These are phyloP conservation scores for Thinocorus orbignyianus DNA, from an alignment of 2,113 vertebrate species.

Conservation along the genomic window DNA sequence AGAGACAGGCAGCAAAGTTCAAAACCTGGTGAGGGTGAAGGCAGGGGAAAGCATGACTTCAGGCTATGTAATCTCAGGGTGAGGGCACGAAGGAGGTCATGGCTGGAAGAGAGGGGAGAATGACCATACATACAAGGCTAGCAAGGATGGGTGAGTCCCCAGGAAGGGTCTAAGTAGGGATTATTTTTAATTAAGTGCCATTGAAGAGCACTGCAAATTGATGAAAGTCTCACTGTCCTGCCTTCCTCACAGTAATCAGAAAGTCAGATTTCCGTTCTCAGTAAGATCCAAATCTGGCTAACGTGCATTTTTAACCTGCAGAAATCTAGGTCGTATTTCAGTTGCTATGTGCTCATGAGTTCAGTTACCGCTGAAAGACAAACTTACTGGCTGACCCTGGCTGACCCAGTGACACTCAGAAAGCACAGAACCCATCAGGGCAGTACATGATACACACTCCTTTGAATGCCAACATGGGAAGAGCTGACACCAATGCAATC, in stretches of 20 bases:
- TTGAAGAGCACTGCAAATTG: neutral
- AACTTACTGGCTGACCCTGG: too few relatives aligned
- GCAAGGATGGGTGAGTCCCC: neutral
- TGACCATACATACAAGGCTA: too few relatives aligned
- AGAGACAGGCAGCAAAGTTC: neutral
- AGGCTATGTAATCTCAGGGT: neutral
- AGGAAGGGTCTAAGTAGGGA: neutral
- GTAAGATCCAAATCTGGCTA: fast-evolving
- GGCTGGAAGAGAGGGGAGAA: neutral
- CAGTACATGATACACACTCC: fast-evolving
- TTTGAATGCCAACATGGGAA: fast-evolving
- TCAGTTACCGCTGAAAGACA: neutral
- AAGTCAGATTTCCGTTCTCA: neutral
- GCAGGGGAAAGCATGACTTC: neutral
- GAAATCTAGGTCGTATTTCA: neutral
- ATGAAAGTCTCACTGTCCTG: neutral
- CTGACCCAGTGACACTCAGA: neutral
- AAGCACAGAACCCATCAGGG: neutral
- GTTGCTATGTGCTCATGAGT: fast-evolving
- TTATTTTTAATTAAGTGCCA: neutral
- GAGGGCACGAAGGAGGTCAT: neutral
- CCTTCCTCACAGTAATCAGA: neutral
- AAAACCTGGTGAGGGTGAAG: neutral
- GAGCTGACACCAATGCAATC: neutral
- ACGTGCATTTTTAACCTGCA: fast-evolving